Evolutionary conservation across 2,113 vertebrate species (phyloP).

Genomic region (Myxocyprinus asiaticus): DNA sequence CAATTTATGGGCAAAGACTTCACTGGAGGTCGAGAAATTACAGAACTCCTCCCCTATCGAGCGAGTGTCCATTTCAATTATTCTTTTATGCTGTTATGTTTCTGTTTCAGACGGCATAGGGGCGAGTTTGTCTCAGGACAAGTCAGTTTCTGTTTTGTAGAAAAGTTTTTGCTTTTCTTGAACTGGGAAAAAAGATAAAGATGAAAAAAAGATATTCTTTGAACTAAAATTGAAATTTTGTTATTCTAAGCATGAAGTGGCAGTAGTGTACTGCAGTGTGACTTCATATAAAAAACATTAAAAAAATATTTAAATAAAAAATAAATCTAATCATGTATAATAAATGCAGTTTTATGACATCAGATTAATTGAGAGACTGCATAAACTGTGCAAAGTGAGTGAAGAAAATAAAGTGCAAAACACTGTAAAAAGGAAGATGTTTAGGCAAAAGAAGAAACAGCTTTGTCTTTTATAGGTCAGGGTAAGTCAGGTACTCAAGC

Average conservation of each 20-base stretch:
- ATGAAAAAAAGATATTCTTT: no score
- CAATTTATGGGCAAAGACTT: conserved; percentile 11
- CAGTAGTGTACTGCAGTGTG: no score
- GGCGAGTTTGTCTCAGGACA: background rate
- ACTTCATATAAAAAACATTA: no score
- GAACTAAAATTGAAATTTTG: no score
- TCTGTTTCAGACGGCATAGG: background rate
- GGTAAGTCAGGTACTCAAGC: conserved; percentile 36
- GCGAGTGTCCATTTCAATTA: background rate
- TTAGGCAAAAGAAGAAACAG: conserved; percentile 7
- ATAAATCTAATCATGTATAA: no score
- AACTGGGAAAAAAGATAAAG: no score
- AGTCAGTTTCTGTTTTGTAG: no score
- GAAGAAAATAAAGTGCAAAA: conserved; percentile 12
- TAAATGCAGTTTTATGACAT: no score
- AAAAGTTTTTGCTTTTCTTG: no score
- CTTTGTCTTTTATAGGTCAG: conserved; percentile 37
- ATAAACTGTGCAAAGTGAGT: background rate
- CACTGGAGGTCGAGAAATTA: conserved; percentile 27
- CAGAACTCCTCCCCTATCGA: conserved; percentile 20
- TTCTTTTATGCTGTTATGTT: background rate
- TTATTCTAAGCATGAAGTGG: no score
- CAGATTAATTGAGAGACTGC: no score
- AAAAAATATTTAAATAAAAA: background rate
- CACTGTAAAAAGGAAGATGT: background rate